These are phyloP conservation scores for Asbolus verrucosus DNA, from an alignment of 1,140 invertebrate genomes.

Conservation along the genomic window DNA sequence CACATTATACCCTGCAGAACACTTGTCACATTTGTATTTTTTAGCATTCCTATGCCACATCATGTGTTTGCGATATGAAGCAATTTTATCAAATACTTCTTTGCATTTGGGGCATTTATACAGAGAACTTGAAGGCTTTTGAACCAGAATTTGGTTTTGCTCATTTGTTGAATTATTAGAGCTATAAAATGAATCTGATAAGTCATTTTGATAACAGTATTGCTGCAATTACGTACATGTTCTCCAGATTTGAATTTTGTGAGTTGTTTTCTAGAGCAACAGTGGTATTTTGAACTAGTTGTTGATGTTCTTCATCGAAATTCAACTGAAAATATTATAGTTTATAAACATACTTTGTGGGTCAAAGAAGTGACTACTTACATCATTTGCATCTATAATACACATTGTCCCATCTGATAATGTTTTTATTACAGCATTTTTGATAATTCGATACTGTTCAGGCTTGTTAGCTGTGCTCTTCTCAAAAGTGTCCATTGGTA, in stretches of 20 bases:
- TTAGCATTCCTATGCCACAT: slow-evolving; percentile 72
- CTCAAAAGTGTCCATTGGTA: slow-evolving; percentile 25
- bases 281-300: no score
- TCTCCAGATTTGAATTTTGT: no score
- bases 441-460: slow-evolving; percentile 16
- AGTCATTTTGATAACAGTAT: no score
- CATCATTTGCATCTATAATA: slow-evolving; percentile 26
- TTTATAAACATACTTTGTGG: no score
- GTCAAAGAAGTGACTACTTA: no score
- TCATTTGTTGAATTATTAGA: background rate
- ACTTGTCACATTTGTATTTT: slow-evolving; percentile 72
- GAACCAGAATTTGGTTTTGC: background rate
- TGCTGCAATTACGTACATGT: no score
- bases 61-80: slow-evolving; percentile 51
- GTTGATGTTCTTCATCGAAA: no score
- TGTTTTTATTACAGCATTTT: slow-evolving; percentile 37
- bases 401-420: slow-evolving; percentile 21
- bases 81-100: slow-evolving; percentile 48
- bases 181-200: background rate
- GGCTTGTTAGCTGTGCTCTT: slow-evolving; percentile 8
- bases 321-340: no score
- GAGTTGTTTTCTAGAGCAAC: no score
- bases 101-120: slow-evolving; percentile 52
- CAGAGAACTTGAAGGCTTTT: slow-evolving; percentile 8
- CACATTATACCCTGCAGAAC: slow-evolving; percentile 73